Percentiles rank a stretch among this genome's conserved stretches.
Evolutionary conservation across 2,797 vertebrate species (phyloP).

Genomic region (Gallirallus australis): DNA sequence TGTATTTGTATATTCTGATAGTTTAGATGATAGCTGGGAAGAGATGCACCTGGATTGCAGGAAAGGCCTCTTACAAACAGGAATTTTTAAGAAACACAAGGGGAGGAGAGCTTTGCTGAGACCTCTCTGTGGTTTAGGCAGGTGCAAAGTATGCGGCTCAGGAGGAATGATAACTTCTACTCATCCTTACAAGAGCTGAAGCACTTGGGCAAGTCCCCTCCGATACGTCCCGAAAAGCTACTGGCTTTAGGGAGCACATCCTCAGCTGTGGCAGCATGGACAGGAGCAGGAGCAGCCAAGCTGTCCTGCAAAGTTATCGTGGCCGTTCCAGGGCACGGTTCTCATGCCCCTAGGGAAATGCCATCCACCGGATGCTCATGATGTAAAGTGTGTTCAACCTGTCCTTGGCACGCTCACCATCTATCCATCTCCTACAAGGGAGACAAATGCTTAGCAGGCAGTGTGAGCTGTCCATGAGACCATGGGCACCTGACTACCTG

Average conservation of each 20-base stretch:
- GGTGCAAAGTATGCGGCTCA: rapidly evolving
- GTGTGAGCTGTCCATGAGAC: rapidly evolving
- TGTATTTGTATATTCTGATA: neutral
- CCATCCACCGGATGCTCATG: rapidly evolving
- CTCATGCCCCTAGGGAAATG: neutral
- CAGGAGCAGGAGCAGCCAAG: neutral
- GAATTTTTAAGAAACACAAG: neutral
- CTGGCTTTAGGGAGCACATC: neutral
- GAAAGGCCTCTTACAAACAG: neutral
- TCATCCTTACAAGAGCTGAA: neutral
- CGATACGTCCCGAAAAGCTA: rapidly evolving
- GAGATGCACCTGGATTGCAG: neutral
- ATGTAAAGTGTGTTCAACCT: neutral
- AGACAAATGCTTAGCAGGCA: neutral
- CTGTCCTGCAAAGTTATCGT: neutral
- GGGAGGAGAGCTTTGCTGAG: neutral
- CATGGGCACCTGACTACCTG: neutral
- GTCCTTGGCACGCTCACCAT: rapidly evolving
- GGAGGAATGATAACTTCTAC: rapidly evolving
- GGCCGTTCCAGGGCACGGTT: neutral
- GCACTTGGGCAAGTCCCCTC: neutral
- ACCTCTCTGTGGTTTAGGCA: neutral
- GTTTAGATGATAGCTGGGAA: neutral
- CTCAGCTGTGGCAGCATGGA: neutral
- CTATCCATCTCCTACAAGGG: neutral